These are phyloP conservation scores for Heliconius hermathena DNA, from an alignment of 1,140 invertebrate genomes.

Conservation along the genomic window DNA sequence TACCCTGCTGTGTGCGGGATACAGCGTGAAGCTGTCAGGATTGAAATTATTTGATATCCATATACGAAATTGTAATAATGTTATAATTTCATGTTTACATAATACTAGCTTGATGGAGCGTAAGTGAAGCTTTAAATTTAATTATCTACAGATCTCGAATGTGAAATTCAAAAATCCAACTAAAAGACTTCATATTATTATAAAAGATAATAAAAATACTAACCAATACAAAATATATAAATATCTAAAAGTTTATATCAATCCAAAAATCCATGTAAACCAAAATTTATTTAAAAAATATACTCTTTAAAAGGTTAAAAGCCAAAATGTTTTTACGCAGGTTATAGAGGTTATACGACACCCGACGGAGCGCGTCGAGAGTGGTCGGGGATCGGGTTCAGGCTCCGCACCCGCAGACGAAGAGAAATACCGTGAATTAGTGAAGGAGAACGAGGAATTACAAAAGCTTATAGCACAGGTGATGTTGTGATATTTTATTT, in stretches of 20 bases:
- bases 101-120: no score
- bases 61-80: no score
- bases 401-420: slow-evolving; percentile 97
- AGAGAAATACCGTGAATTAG: slow-evolving; percentile 95
- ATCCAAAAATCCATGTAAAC: background rate
- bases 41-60: no score
- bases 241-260: background rate
- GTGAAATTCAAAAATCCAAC: no score
- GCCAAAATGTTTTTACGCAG: slow-evolving; percentile 66
- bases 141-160: no score
- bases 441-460: slow-evolving; percentile 97
- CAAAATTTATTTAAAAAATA: background rate
- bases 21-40: no score
- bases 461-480: slow-evolving; percentile 97
- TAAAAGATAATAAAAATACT: background rate
- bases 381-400: slow-evolving; percentile 92
- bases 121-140: no score
- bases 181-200: no score
- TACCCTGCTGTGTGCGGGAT: no score
- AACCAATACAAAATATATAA: background rate
- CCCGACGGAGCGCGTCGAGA: slow-evolving; percentile 91
- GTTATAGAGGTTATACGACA: slow-evolving; percentile 93
- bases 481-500: slow-evolving; percentile 4
- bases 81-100: no score
- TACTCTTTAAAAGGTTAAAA: background rate